Conservation (phyloP, 2,797 vertebrate species). For the Pseudochirops corinnae region DNA sequence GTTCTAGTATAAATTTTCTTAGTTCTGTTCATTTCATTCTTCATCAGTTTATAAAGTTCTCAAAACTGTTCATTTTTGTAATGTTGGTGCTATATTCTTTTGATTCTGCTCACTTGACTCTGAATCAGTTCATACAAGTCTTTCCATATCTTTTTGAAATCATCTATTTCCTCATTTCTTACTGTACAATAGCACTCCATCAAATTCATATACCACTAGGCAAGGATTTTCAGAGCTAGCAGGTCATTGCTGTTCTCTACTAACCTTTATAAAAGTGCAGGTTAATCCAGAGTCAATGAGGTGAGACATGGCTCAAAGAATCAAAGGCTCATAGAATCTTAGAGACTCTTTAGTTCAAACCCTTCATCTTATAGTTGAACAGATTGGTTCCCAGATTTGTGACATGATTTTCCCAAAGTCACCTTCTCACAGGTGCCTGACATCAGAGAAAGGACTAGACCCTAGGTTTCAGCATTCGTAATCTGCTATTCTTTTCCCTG, state of each 20-base stretch:
- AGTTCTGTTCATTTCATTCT: neutral
- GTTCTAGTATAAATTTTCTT: neutral
- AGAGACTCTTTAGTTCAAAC: neutral
- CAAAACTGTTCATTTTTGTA: neutral
- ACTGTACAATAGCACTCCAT: neutral
- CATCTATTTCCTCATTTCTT: neutral
- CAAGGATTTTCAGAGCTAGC: neutral
- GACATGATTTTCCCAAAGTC: neutral
- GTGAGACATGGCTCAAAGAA: neutral
- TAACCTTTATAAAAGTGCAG: conserved; percentile 2
- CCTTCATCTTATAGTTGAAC: neutral
- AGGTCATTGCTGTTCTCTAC: neutral
- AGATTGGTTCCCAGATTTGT: neutral
- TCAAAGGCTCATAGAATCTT: neutral
- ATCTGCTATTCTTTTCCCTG: neutral
- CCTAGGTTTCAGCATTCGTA: neutral
- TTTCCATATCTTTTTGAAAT: neutral
- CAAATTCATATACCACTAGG: neutral
- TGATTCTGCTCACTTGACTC: neutral
- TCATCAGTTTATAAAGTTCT: neutral
- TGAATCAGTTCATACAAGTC: neutral
- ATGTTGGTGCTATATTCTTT: neutral
- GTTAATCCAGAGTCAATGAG: neutral
- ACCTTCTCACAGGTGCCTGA: neutral
- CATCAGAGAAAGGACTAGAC: neutral